These are phyloP conservation scores for Lophius americanus DNA, from an alignment of 2,797 vertebrate species.

Conservation along the genomic window DNA sequence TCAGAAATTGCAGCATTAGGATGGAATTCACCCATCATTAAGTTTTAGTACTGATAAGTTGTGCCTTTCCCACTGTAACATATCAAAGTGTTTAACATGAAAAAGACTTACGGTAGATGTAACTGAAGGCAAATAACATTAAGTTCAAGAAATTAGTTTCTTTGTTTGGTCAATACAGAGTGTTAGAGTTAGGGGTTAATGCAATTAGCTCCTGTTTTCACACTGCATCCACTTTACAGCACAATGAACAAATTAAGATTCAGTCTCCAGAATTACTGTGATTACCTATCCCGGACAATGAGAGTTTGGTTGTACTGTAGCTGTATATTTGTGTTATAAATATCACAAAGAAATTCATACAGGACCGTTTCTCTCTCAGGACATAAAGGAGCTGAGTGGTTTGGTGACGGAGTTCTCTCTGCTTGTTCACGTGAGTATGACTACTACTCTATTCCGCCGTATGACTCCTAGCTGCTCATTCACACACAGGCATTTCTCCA, in stretches of 20 bases:
- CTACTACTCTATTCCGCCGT: not conserved
- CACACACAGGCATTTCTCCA: conserved; percentile 10
- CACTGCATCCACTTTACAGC: not conserved
- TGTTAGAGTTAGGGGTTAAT: conserved; percentile 7
- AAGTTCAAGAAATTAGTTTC: conserved; percentile 3
- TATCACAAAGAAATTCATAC: not conserved
- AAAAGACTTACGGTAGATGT: not conserved
- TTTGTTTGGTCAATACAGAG: not conserved
- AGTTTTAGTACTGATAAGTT: not conserved
- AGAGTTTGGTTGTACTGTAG: conserved; percentile 1
- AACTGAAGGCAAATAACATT: not conserved
- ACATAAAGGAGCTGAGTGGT: conserved; percentile 88
- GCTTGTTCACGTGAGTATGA: conserved; percentile 91
- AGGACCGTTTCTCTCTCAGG: conserved; percentile 74
- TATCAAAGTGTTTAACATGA: not conserved
- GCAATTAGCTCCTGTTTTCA: conserved; percentile 5
- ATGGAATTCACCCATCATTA: not conserved
- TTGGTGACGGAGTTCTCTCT: conserved; percentile 92
- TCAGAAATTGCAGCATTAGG: not conserved
- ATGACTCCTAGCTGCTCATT: conserved; percentile 8
- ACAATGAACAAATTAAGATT: not conserved
- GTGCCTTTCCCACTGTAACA: not conserved
- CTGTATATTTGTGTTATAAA: conserved; percentile 14
- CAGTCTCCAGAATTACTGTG: not conserved
- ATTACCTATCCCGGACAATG: not conserved